Evolutionary conservation across 2,888 invertebrate species (phyloP).

Genomic region (Sesamia inferens): DNA sequence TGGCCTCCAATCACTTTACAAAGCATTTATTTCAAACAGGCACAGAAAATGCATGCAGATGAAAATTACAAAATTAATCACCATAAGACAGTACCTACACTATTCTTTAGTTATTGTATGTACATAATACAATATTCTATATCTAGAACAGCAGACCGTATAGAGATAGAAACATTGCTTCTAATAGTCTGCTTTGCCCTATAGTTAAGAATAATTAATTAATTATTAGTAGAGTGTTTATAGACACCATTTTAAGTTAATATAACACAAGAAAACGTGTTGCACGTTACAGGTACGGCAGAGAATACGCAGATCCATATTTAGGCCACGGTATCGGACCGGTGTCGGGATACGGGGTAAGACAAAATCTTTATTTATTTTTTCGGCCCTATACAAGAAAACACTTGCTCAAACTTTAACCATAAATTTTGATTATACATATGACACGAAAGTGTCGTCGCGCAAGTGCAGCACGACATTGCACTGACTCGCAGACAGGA

Average conservation of each 20-base stretch:
- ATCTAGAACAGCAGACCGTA: slow-evolving; percentile 8
- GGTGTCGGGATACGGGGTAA: slow-evolving; percentile 99
- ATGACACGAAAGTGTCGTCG: too few species aligned
- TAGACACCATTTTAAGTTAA: too few species aligned
- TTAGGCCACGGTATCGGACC: slow-evolving; percentile 98
- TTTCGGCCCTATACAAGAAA: background rate
- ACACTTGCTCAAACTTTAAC: too few species aligned
- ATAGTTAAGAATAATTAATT: background rate
- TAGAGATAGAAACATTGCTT: slow-evolving; percentile 19
- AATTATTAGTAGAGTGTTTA: too few species aligned
- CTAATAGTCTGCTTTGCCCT: slow-evolving; percentile 13
- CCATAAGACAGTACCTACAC: background rate
- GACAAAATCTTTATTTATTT: slow-evolving; percentile 67
- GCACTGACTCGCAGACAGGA: too few species aligned
- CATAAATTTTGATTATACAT: too few species aligned
- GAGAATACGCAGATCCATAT: slow-evolving; percentile 98
- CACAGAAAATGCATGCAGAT: too few species aligned
- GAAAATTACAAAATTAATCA: background rate
- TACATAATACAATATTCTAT: background rate
- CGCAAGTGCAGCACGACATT: too few species aligned
- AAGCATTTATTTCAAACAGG: too few species aligned
- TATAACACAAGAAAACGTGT: background rate
- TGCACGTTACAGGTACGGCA: slow-evolving; percentile 92
- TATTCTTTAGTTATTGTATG: background rate
- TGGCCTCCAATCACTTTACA: background rate